phyloP scores from a whole-genome alignment of 2,888 invertebrate genomes.

The Himalopsyche anomala region DNA sequence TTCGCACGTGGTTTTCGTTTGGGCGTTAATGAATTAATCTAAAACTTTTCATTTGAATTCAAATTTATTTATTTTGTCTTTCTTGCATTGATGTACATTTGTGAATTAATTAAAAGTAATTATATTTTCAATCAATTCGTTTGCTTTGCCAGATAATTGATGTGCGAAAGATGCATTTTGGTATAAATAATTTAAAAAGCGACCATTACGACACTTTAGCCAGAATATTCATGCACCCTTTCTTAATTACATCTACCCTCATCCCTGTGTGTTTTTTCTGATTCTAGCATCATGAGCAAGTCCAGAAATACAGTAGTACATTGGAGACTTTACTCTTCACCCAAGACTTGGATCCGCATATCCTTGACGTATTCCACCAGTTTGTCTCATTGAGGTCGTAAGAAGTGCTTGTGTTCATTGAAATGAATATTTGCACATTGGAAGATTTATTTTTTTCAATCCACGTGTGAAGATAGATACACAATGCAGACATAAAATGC shows the following conservation, averaged over 20 bases:
- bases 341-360: conserved; percentile 96
- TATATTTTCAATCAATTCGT: no score
- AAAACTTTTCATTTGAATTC: no score
- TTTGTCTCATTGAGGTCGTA: conserved; percentile 93
- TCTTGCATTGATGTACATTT: no score
- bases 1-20: no score
- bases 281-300: conserved; percentile 97
- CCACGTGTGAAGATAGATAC: not conserved
- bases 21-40: no score
- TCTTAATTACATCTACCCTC: not conserved
- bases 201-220: no score
- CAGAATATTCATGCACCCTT: not conserved
- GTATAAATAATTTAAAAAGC: no score
- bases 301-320: conserved; percentile 96
- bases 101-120: no score
- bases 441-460: conserved; percentile 34
- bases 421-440: conserved; percentile 66
- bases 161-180: no score
- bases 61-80: no score
- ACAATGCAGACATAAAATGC: not conserved
- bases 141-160: no score
- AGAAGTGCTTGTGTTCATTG: conserved; percentile 67
- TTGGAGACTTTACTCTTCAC: conserved; percentile 97
- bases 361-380: conserved; percentile 97
- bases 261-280: conserved; percentile 64